Evolutionary conservation across 2,113 vertebrate genomes (phyloP), one percentile per base, ranked within the genome.

Genomic region (Cyanistes caeruleus): DNA sequence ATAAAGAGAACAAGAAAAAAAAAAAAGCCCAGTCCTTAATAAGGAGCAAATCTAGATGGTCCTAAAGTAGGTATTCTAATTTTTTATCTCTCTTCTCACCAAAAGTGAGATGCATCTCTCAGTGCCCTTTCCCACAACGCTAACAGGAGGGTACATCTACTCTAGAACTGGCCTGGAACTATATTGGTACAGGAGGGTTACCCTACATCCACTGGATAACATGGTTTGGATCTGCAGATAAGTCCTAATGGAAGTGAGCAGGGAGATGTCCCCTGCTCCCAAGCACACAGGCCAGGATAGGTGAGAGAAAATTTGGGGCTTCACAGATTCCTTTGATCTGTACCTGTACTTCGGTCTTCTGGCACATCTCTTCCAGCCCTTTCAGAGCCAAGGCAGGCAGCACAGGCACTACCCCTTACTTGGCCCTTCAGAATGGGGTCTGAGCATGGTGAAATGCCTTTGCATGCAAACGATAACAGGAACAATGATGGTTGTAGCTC

Each of bases 211-310:
- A 53, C 30, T 43, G 33, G 9, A 23, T 1, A 1, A 25, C 44
- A 41, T 5, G 10, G 20, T 39, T 83, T 67, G 52, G 22, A 48
- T 39, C 11, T 63, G 48, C 39, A 75, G 37, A 5, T 35, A 60
- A 78, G 3, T 35, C 48, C 22, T 69, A 59, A 35, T 43, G 13
- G 68, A 83, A 90, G 4, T 18, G 16, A 70, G 55, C 0, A 67
- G 20, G 63, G 55, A 84, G 41, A 49, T 5, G 8, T 14, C 31
- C 31, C 24, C 27, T 53, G 14, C 25, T 56, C 73, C 43, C 43
- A 80, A n/a, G 72, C 15, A 64, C 53, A 80, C 7, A 44, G 22
- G 5, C 3, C 1, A 0, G 0, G 0, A 58, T 3, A 70, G 55
- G 16, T 55, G 55, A 62, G 30, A 93, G 39, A 75, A 87, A 82